These are phyloP conservation scores for Agonum fuliginosum DNA, from an alignment of 2,888 invertebrate species.

Conservation along the genomic window DNA sequence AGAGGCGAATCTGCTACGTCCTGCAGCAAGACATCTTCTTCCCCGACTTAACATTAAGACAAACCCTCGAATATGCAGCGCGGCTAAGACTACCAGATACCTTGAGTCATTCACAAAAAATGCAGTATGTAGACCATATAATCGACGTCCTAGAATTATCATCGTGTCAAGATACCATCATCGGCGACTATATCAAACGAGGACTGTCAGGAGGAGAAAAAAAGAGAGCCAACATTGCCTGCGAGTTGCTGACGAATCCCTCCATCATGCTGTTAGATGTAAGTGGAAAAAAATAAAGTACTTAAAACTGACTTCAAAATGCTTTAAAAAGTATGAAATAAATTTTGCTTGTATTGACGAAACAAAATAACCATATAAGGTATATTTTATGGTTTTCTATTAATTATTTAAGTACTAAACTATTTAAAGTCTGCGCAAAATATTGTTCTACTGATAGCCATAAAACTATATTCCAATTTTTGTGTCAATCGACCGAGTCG, in stretches of 20 bases:
- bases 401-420: no score
- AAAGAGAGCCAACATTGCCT: slow-evolving; percentile 88
- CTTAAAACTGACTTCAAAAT: background rate
- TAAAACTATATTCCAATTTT: no score
- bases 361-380: no score
- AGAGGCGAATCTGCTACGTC: slow-evolving; percentile 86
- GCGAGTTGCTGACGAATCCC: slow-evolving; percentile 87
- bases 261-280: slow-evolving; percentile 87
- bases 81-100: slow-evolving; percentile 81
- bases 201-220: slow-evolving; percentile 90
- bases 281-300: slow-evolving; percentile 70
- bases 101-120: slow-evolving; percentile 82
- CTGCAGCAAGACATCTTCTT: slow-evolving; percentile 89
- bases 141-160: slow-evolving; percentile 84
- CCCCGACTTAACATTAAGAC: slow-evolving; percentile 84
- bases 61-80: slow-evolving; percentile 81
- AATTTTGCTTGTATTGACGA: no score
- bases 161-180: slow-evolving; percentile 85
- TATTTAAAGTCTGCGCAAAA: no score
- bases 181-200: slow-evolving; percentile 84
- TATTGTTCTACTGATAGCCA: no score
- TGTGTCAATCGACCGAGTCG: no score
- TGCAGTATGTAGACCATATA: slow-evolving; percentile 85
- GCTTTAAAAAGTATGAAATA: no score
- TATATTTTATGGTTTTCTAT: no score